phyloP scores from a whole-genome alignment of 2,797 vertebrate species.

The Smutsia temminckii region DNA sequence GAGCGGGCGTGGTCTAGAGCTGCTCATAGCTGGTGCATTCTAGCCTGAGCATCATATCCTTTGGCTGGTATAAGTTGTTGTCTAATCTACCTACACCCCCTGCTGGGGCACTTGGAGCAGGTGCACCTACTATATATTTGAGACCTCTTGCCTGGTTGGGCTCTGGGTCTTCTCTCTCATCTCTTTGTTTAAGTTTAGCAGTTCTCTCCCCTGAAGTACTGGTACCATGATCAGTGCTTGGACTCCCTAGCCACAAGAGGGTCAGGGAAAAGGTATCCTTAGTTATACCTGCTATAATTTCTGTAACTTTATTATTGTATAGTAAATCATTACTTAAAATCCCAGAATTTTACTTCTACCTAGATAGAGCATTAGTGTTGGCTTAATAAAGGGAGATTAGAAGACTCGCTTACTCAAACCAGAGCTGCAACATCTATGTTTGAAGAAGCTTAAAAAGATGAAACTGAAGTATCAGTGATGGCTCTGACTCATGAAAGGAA shows the following conservation, averaged over 20 bases:
- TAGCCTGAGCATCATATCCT: constrained; percentile 46
- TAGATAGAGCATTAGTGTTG: constrained; percentile 17
- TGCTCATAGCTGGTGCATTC: constrained; percentile 64
- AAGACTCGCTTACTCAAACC: constrained; percentile 52
- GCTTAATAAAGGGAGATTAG: constrained; percentile 47
- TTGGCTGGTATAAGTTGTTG: constrained; percentile 65
- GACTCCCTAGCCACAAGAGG: constrained; percentile 76
- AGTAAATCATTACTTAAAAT: constrained; percentile 12
- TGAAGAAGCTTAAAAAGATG: constrained; percentile 54
- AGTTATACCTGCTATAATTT: neutral
- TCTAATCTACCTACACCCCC: constrained; percentile 18
- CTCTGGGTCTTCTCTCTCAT: constrained; percentile 1
- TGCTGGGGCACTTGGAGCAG: neutral
- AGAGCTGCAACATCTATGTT: constrained; percentile 48
- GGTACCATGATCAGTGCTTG: constrained; percentile 76
- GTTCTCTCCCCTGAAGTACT: constrained; percentile 53
- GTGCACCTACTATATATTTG: constrained; percentile 26
- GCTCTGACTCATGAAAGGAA: constrained; percentile 55
- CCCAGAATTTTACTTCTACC: neutral
- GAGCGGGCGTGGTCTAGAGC: neutral
- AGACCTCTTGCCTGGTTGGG: constrained; percentile 32
- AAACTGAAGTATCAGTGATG: constrained; percentile 35
- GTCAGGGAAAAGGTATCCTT: constrained; percentile 73
- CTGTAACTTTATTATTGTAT: constrained; percentile 5
- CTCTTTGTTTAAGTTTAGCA: constrained; percentile 7